These are phyloP conservation scores for Galeopterus variegatus DNA, from an alignment of 2,113 vertebrate species.

Conservation along the genomic window DNA sequence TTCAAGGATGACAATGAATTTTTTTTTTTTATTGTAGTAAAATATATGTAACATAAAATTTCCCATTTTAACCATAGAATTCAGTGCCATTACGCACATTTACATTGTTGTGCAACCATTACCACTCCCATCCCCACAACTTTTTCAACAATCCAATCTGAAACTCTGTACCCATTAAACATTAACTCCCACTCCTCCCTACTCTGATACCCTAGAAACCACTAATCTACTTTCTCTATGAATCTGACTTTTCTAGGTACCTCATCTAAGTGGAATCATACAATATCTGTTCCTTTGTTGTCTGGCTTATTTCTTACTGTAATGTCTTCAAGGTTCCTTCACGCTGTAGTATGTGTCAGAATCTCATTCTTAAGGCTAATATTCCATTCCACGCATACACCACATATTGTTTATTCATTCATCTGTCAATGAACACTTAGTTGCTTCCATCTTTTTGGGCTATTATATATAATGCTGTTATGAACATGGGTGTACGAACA, in stretches of 20 bases:
- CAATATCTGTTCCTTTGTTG: background rate
- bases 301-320: background rate
- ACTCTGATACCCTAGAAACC: background rate
- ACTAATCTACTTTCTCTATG: background rate
- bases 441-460: background rate
- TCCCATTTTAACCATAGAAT: background rate
- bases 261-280: background rate
- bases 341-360: background rate
- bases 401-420: background rate
- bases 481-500: background rate
- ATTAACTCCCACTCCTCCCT: background rate
- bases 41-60: background rate
- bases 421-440: background rate
- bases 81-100: background rate
- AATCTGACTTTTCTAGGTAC: background rate
- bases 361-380: background rate
- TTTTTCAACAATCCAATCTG: background rate
- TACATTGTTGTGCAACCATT: background rate
- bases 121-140: background rate
- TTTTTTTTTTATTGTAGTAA: constrained; percentile 54
- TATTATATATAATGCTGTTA: background rate
- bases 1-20: constrained; percentile 72
- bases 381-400: background rate
- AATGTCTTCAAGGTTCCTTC: background rate
- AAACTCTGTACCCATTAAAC: background rate